Base-by-base conservation (phyloP, 2,797 vertebrate genomes). In the Thaleichthys pacificus region DNA sequence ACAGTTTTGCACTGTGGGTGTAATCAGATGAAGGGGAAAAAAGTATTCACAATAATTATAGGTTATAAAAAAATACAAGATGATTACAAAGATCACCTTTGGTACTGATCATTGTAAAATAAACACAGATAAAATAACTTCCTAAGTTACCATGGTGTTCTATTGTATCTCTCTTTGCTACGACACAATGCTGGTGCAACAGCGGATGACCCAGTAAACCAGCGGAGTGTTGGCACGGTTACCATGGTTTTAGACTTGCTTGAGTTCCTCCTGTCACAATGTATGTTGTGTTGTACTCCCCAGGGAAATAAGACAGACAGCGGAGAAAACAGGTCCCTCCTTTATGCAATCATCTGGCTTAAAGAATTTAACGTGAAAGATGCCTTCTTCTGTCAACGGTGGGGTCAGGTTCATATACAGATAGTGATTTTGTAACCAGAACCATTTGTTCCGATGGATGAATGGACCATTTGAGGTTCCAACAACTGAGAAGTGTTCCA, bases 201-300 rank as follows among this genome's bases (percentile, higher is more conserved):
- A 61, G 38, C 2, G 56, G 62, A 32, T 80, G 69, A 56, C 56
- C 74, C 70, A 24, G 24, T 81, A 63, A 47, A 47, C 72, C 64
- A 78, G 61, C 62, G 70, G 76, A 78, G 70, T 73, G 73, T 72
- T 77, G 72, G 63, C 73, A 68, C 32, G 17, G 76, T 78, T 70
- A 65, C 76, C 69, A 81, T 73, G 76, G 79, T 77, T 80, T 77
- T 70, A 12, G 30, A 71, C 70, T 74, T 71, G 69, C 24, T 8
- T 51, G 66, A 47, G 49, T 30, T 67, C 42, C 54, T 54, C 66
- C 28, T 7, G 66, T 42, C 32, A 22, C 57, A 62, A 62, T 70
- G 69, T 70, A 57, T 67, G 62, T 49, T 35, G 58, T 71, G 60
- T 47, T 57, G 71, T 14, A 3, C 67, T 78, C 74, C 65, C 72